Percentiles rank a stretch among this genome's conserved stretches.
Conservation (phyloP, 2,888 invertebrate species). For the Pseudeuparius sepicola region DNA sequence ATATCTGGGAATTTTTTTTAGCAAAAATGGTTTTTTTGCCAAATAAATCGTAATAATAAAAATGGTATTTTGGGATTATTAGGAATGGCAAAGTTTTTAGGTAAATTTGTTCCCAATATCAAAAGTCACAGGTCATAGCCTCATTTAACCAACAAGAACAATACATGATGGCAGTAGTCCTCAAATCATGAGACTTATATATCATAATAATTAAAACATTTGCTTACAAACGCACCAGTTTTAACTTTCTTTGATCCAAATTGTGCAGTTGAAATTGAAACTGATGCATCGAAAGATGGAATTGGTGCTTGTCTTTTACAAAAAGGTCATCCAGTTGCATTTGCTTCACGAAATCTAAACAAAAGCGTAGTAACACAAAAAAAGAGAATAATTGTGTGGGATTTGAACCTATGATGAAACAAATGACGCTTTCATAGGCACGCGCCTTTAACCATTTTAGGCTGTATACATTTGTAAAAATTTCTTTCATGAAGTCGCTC, state of each 20-base stretch:
- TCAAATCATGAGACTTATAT: no score
- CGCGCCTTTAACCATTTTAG: no score
- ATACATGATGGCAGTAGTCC: no score
- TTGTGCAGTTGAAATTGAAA: constrained; percentile 26
- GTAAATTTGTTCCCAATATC: constrained; percentile 23
- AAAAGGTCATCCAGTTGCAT: constrained; percentile 28
- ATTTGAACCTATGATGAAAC: no score
- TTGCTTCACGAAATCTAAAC: constrained; percentile 30
- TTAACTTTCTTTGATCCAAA: constrained; percentile 25
- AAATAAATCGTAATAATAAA: constrained; percentile 15
- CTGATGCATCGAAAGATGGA: constrained; percentile 27
- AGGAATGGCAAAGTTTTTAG: constrained; percentile 23
- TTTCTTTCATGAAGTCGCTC: no score
- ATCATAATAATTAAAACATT: constrained; percentile 23
- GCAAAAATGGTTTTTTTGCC: constrained; percentile 17
- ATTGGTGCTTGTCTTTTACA: constrained; percentile 32
- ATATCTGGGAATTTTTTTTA: constrained; percentile 20
- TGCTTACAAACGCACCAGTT: constrained; percentile 24
- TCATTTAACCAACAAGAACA: no score
- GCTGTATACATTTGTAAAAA: no score
- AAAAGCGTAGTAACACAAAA: no score
- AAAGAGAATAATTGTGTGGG: no score
- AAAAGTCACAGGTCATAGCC: no score
- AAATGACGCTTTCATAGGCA: no score
- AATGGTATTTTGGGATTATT: constrained; percentile 22